Percentiles rank a stretch among this genome's conserved stretches.
phyloP scores from a whole-genome alignment of 92 coral and sea anemone species.

The Heteractis magnifica region DNA sequence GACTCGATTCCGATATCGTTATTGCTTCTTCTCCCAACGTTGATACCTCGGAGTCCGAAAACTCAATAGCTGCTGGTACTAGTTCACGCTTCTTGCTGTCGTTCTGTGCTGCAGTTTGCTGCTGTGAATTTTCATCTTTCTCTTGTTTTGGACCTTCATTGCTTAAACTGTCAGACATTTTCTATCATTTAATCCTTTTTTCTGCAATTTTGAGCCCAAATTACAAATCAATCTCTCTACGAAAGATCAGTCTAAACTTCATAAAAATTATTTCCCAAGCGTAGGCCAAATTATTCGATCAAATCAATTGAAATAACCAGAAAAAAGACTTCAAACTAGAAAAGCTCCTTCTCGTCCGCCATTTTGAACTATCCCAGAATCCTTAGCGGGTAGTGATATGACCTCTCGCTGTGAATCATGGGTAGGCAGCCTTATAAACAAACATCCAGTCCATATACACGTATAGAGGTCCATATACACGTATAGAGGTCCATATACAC shows the following conservation, averaged over 20 bases:
- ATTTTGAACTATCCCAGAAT: conserved; percentile 30
- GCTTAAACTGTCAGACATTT: not conserved
- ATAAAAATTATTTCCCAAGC: not conserved
- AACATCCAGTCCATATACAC: not conserved
- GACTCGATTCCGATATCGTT: conserved; percentile 5
- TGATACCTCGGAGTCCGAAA: not conserved
- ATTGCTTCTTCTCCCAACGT: not conserved
- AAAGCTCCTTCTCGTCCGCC: conserved; percentile 15
- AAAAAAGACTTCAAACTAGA: not conserved
- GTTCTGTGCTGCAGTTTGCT: not conserved
- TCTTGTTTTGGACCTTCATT: not conserved
- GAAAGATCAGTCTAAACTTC: not conserved
- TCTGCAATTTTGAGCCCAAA: not conserved
- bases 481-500: too few species aligned
- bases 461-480: too few species aligned
- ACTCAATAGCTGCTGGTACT: not conserved
- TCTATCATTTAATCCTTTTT: not conserved
- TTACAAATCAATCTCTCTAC: not conserved
- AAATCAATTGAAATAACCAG: not conserved
- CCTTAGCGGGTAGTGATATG: not conserved
- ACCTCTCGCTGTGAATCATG: not conserved
- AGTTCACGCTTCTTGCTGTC: not conserved
- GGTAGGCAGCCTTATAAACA: not conserved
- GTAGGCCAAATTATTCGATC: not conserved
- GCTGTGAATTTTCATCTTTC: not conserved